Conservation (phyloP, 92 coral and sea anemone species). For the Epizoanthus stellaris region DNA sequence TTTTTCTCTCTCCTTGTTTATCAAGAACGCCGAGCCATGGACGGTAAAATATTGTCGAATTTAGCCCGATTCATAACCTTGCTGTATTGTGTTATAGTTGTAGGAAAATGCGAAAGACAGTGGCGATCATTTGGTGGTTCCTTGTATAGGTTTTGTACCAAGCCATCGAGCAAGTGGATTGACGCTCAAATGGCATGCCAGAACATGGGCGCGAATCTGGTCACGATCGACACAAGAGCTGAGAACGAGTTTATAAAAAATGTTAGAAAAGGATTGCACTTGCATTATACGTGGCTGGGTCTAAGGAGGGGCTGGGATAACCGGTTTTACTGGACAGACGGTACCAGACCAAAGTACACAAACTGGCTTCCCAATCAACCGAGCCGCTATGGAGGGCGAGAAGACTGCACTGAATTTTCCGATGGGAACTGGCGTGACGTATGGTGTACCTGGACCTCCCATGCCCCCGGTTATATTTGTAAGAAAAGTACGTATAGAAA, state of each 20-base stretch:
- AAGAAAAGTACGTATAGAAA: not conserved
- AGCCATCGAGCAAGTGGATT: not conserved
- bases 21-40: too few species aligned
- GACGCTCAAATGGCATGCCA: not conserved
- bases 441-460: not conserved
- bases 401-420: not conserved
- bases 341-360: not conserved
- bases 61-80: too few species aligned
- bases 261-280: not conserved
- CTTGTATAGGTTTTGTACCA: not conserved
- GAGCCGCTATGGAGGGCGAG: not conserved
- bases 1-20: too few species aligned
- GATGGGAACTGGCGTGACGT: constrained; percentile 4
- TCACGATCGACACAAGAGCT: not conserved
- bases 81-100: too few species aligned
- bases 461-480: not conserved
- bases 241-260: not conserved
- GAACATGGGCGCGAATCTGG: not conserved
- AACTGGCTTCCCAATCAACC: not conserved
- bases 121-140: not conserved
- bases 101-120: not conserved
- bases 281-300: not conserved
- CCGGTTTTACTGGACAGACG: not conserved
- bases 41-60: too few species aligned
- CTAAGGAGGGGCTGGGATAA: constrained; percentile 3